A percentile compares a stretch with the other conserved stretches of the same genome.
phyloP scores from a whole-genome alignment of 2,888 invertebrate genomes.

The Yponomeuta evonymella region DNA sequence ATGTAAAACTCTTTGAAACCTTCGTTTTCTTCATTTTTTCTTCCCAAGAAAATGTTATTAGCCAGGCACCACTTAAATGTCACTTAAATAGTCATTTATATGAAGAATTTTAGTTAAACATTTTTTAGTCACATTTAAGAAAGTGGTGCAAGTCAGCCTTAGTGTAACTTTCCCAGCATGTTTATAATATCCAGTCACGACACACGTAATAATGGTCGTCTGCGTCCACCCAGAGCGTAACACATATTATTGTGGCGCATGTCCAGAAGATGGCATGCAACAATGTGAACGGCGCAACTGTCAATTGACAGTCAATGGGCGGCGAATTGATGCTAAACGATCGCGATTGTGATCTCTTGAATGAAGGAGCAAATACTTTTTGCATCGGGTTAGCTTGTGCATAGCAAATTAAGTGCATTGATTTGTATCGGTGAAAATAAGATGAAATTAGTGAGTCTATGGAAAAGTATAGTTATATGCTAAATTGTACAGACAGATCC shows the following conservation, averaged over 20 bases:
- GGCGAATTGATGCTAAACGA: conserved; percentile 22
- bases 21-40: no score
- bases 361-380: neutral
- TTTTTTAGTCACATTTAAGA: no score
- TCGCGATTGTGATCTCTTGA: conserved; percentile 17
- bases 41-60: no score
- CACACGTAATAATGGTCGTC: neutral
- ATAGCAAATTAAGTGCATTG: neutral
- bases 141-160: no score
- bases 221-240: neutral
- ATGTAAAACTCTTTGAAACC: no score
- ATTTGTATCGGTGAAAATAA: no score
- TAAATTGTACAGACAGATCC: no score
- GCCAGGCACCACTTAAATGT: no score
- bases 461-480: no score
- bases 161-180: neutral
- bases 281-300: conserved; percentile 21
- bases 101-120: no score
- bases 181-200: neutral
- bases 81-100: no score
- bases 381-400: neutral
- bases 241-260: neutral
- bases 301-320: conserved; percentile 12
- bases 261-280: neutral
- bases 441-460: no score